phyloP scores from a whole-genome alignment of 2,113 vertebrate species.

The Amazona vittata region DNA sequence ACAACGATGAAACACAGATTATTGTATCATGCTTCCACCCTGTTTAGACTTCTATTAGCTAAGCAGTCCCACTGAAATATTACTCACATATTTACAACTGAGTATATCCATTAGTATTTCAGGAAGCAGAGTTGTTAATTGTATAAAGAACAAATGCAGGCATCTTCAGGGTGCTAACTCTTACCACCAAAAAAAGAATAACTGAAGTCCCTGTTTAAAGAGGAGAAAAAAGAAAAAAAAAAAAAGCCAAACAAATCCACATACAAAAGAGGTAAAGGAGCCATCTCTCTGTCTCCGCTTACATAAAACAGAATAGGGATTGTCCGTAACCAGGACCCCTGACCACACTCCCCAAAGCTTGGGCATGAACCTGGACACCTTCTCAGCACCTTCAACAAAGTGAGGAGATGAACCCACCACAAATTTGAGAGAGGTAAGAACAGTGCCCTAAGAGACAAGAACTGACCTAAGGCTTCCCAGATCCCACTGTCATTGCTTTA shows the following conservation, averaged over 20 bases:
- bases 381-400: neutral
- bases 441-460: neutral
- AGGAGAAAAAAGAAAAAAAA: neutral
- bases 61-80: neutral
- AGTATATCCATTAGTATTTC: neutral
- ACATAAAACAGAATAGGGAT: neutral
- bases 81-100: neutral
- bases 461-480: neutral
- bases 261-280: neutral
- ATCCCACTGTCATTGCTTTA: neutral
- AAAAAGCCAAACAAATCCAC: neutral
- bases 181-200: neutral
- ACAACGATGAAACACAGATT: neutral
- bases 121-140: neutral
- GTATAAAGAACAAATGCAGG: neutral
- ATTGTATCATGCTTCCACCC: neutral
- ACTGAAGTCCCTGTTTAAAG: neutral
- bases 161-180: neutral
- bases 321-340: neutral
- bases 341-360: neutral
- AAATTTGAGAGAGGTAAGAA: neutral
- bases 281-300: neutral
- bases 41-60: neutral
- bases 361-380: neutral
- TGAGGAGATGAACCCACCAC: neutral